Evolutionary conservation across 2,113 vertebrate genomes (phyloP), one percentile per base, ranked within the genome.

Genomic region (Neopipo cinnamomea): DNA sequence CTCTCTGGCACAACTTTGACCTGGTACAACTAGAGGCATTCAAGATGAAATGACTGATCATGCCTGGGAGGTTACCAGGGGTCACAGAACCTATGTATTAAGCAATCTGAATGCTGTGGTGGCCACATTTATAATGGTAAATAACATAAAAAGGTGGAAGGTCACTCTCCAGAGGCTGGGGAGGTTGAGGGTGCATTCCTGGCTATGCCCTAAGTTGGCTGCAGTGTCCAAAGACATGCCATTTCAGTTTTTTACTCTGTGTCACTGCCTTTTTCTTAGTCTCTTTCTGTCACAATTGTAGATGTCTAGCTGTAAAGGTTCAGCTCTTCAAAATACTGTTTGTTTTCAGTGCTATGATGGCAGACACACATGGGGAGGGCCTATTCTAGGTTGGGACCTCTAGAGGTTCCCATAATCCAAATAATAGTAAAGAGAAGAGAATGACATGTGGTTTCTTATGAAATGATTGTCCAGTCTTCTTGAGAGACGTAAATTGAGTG

Each of bases 371-470:
- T 24, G 46, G 25, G 30, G 28, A 94, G 28, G 49, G 28, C 44
- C 59, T 88, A 12, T 90, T 95, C 79, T 81, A 85, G 46, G 47
- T 0, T 92, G 79, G 76, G 76, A 68, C 93, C 95, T 95, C 85
- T 96, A 90, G 90, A 92, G 93, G 90, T 92, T 96, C 92, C 88
- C 73, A 81, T 89, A 93, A 53, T 93, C 89, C 79, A 93, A 83
- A 84, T 67, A 81, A 73, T 21, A 49, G 41, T 24, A 53, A 87
- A 68, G 35, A 77, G 59, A 88, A 71, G 39, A 31, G 15, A 75
- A 41, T 68, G 76, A 41, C 13, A 3, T 1, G 4, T 44, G 55
- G 76, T 86, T 80, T 59, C 75, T 71, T 61, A 13, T 37, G 39
- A 84, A 74, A 49, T 71, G 46, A 42, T 77, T 25, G 11, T 53